phyloP scores from a whole-genome alignment of 2,888 invertebrate genomes.

The Drosophila quasianomalipes region DNA sequence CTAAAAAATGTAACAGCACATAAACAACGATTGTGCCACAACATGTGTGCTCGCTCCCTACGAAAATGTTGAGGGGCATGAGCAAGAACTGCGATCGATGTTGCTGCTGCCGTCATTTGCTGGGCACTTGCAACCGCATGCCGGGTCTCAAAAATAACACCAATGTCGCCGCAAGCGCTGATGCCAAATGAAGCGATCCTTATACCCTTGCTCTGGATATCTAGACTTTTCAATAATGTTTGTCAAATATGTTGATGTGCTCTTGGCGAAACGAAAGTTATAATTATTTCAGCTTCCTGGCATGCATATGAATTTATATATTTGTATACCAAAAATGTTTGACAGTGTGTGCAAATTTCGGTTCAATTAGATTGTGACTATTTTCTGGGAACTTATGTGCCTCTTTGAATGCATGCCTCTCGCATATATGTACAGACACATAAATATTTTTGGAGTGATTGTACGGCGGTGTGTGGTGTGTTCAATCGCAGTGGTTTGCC shows the following conservation, averaged over 20 bases:
- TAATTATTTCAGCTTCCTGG: not conserved
- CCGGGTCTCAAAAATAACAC: conserved; percentile 57
- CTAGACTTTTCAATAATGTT: not conserved
- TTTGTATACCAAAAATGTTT: not conserved
- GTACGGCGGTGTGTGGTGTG: conserved; percentile 24
- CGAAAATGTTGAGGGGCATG: conserved; percentile 25
- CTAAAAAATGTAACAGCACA: conserved; percentile 60
- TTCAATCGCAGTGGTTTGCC: conserved; percentile 39
- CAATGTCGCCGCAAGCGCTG: conserved; percentile 53
- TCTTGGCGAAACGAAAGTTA: not conserved
- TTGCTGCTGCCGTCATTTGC: conserved; percentile 3
- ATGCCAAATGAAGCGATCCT: conserved; percentile 43
- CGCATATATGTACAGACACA: not conserved
- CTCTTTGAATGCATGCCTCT: not conserved
- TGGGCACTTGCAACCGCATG: conserved; percentile 55
- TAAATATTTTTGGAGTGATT: conserved; percentile 37
- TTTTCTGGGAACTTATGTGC: conserved; percentile 31
- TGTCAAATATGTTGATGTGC: not conserved
- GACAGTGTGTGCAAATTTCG: conserved; percentile 31
- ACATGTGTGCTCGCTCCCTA: conserved; percentile 46
- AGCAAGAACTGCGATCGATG: conserved; percentile 22
- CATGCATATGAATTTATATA: not conserved
- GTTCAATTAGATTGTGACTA: not conserved
- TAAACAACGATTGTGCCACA: conserved; percentile 46
- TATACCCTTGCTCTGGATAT: conserved; percentile 16